These are phyloP conservation scores for Tubiluchus corallicola DNA, from an alignment of 2,888 invertebrate species.

Conservation along the genomic window DNA sequence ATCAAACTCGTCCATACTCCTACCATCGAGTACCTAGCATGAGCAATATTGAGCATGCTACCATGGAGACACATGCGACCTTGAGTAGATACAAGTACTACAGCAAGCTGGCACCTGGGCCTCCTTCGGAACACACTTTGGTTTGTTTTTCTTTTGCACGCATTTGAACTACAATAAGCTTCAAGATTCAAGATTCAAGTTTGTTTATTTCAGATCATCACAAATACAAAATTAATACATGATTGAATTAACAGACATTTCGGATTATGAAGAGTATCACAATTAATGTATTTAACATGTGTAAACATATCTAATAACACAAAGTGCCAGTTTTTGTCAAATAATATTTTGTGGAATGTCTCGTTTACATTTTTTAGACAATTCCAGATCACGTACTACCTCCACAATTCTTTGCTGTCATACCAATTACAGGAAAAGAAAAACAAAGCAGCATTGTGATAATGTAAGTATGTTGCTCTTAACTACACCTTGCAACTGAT, in stretches of 20 bases:
- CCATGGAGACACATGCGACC: conserved; percentile 16
- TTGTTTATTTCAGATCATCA: too few relatives aligned
- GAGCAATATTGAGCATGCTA: conserved; percentile 9
- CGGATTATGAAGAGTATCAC: too few relatives aligned
- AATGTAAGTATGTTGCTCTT: conserved; percentile 35
- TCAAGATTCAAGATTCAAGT: too few relatives aligned
- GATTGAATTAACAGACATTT: too few relatives aligned
- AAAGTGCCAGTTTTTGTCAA: too few relatives aligned
- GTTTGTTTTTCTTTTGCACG: conserved; percentile 14
- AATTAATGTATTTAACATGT: too few relatives aligned
- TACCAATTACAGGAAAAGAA: conserved; percentile 17
- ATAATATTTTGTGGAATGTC: too few relatives aligned
- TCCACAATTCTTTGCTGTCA: conserved; percentile 16
- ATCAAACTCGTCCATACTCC: neutral
- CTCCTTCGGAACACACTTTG: conserved; percentile 18
- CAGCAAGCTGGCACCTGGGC: conserved; percentile 20
- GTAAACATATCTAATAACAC: too few relatives aligned
- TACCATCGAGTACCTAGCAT: neutral
- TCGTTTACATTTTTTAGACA: too few relatives aligned
- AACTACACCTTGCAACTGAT: too few relatives aligned
- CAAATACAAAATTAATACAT: too few relatives aligned
- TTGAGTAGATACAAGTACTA: conserved; percentile 25
- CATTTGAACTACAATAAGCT: conserved; percentile 15
- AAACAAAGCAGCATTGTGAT: conserved; percentile 37
- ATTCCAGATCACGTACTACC: conserved; percentile 27